Percentiles rank a stretch among this genome's conserved stretches.
Conservation (phyloP, 2,797 vertebrate genomes). For the Parambassis ranga region DNA sequence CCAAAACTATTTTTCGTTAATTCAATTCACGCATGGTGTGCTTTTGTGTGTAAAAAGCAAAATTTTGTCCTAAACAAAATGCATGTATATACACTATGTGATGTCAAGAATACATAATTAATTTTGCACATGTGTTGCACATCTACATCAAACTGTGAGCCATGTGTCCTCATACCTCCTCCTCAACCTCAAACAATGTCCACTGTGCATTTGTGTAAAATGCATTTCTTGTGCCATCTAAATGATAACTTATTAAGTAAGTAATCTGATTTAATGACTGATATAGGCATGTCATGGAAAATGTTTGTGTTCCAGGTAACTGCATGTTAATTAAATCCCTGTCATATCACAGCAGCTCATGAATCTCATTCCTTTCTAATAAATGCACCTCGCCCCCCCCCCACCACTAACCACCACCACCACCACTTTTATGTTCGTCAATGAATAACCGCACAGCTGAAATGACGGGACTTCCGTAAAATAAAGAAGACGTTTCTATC, state of each 20-base stretch:
- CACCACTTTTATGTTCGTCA: not conserved
- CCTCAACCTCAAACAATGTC: not conserved
- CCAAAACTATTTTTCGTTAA: not conserved
- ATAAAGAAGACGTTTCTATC: not conserved
- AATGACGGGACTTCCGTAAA: fast-evolving
- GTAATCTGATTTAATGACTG: too few species aligned
- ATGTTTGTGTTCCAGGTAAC: conserved; percentile 10
- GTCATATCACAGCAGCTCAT: conserved; percentile 51
- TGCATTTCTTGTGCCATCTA: not conserved
- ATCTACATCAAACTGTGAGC: too few species aligned
- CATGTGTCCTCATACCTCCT: too few species aligned
- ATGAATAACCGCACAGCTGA: not conserved
- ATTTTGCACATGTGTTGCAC: too few species aligned
- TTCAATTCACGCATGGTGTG: too few species aligned
- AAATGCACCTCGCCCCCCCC: conserved; percentile 60
- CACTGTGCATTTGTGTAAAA: not conserved
- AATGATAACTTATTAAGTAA: not conserved
- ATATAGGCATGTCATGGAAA: not conserved
- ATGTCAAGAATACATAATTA: too few species aligned
- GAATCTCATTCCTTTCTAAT: conserved; percentile 74
- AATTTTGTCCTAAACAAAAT: not conserved
- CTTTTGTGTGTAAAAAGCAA: not conserved
- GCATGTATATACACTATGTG: too few species aligned
- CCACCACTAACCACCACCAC: conserved; percentile 8
- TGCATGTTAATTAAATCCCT: conserved; percentile 32